Conservation (phyloP, 2,113 vertebrate species). For the Leucopternis melanops region DNA sequence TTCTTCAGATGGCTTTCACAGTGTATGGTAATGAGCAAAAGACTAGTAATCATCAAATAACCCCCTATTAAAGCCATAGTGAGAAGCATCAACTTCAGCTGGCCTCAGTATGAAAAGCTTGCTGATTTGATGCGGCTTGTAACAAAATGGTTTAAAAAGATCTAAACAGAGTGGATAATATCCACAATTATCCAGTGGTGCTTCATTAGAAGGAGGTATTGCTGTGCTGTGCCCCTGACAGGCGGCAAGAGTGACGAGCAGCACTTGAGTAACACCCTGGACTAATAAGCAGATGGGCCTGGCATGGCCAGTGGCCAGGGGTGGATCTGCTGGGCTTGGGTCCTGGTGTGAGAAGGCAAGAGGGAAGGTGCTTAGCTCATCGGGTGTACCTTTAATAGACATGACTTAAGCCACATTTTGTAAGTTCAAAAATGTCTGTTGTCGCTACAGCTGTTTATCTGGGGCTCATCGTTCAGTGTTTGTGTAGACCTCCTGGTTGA, state of each 20-base stretch:
- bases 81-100: constrained; percentile 49
- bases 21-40: constrained; percentile 71
- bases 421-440: neutral
- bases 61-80: constrained; percentile 66
- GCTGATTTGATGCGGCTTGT: neutral
- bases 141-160: neutral
- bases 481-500: too few relatives aligned
- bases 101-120: neutral
- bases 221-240: neutral
- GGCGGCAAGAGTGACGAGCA: neutral
- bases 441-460: neutral
- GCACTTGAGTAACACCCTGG: constrained; percentile 3
- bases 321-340: neutral
- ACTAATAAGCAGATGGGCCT: neutral
- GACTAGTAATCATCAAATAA: constrained; percentile 67
- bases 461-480: neutral
- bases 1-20: constrained; percentile 57
- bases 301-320: rapidly evolving
- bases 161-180: neutral
- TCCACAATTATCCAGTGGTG: neutral
- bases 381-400: rapidly evolving
- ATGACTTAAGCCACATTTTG: rapidly evolving
- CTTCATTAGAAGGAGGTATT: neutral
- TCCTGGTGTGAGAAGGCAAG: neutral
- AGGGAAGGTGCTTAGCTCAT: neutral